phyloP scores from a whole-genome alignment of 2,888 invertebrate species.

The Fabriciana adippe region DNA sequence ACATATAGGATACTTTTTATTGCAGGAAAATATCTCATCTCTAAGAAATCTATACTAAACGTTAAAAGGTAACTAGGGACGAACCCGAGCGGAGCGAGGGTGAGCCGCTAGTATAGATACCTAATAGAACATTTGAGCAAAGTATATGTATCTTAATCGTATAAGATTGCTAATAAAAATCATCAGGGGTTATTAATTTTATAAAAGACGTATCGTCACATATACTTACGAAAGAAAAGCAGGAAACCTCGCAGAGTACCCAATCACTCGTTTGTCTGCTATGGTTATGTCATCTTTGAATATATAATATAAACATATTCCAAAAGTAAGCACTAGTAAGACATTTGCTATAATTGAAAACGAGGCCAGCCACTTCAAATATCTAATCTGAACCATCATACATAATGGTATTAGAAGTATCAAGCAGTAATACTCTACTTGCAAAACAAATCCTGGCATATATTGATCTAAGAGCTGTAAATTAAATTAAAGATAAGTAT shows the following conservation, averaged over 20 bases:
- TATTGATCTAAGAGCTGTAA: conserved; percentile 72
- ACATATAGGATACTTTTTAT: too few relatives aligned
- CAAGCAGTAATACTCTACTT: conserved; percentile 71
- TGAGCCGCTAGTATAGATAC: too few relatives aligned
- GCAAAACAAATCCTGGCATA: conserved; percentile 52
- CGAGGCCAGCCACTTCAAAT: conserved; percentile 92
- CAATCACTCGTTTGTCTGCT: conserved; percentile 77
- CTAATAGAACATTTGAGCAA: not conserved
- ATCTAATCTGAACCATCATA: conserved; percentile 82
- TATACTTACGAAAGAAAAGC: conserved; percentile 88
- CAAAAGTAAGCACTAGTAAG: conserved; percentile 88
- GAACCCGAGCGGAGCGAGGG: too few relatives aligned
- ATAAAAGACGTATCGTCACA: too few relatives aligned
- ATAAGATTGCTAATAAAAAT: not conserved
- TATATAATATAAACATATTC: conserved; percentile 91
- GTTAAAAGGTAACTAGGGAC: too few relatives aligned
- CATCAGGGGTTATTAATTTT: not conserved
- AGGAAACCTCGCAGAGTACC: conserved; percentile 85
- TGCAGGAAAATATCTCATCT: too few relatives aligned
- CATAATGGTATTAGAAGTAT: conserved; percentile 66
- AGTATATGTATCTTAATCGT: not conserved
- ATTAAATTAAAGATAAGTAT: not conserved
- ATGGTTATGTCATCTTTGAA: conserved; percentile 79
- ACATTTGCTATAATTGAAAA: conserved; percentile 94
- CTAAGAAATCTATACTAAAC: too few relatives aligned